Base-by-base conservation (phyloP, 2,113 vertebrate species). In the Cinclus cinclus region DNA sequence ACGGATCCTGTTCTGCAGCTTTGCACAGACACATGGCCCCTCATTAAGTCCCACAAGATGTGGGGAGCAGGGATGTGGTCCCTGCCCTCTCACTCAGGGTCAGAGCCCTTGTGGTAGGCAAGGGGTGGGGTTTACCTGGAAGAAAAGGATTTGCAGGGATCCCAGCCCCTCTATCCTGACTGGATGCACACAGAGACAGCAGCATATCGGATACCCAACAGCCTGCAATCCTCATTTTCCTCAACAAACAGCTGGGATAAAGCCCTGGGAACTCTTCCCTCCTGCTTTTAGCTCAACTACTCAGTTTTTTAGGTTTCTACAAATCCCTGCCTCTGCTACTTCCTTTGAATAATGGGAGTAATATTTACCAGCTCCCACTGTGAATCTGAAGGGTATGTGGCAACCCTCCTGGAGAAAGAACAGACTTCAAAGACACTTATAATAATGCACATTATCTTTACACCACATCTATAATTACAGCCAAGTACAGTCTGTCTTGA, bases 131-230 rank as follows among this genome's bases (percentile, higher is more conserved):
- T 33, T 47, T 11, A 4, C 28, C 30, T 20, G 77, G 35, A 35
- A n/a, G 41, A 39, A 81, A 78, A 53, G 52, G 53, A 27, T 81
- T 30, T 70, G 64, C 33, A 24, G 11, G 23, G 6, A 33, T 21
- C 46, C 73, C 47, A 27, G 60, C 22, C 24, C 3, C 28, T 24
- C 50, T 59, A 4, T 28, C 58, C 41, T 0, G 0, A 4, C 15
- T 3, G 7, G 49, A 8, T 11, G 37, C 67, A 17, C 27, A 8
- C 0, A 0, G 69, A 44, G 21, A 25, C 0, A 0, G 39, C 2
- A 2, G 41, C 4, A 0, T 3, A 13, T 17, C 6, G 1, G 0
- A 50, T 2, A 22, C 2, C 11, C 27, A 4, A 17, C 35, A 0
- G 4, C 0, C 11, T 5, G 16, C 35, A 4, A 4, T 5, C 59